These are phyloP conservation scores for Sprattus sprattus DNA, from an alignment of 2,113 vertebrate genomes.

Conservation along the genomic window DNA sequence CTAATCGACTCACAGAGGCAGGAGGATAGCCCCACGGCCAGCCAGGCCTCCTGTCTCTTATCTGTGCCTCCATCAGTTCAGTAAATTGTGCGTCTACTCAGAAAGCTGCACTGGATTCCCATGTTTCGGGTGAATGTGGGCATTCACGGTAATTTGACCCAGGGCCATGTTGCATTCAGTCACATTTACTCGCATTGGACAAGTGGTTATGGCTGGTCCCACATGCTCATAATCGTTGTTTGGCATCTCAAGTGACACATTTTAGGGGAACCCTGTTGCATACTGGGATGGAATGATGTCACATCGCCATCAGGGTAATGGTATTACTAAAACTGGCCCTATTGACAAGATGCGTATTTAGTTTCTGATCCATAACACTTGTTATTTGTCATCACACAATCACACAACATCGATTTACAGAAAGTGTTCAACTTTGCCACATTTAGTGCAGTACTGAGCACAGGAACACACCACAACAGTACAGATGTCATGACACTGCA, in stretches of 20 bases:
- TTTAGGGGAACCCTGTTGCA: neutral
- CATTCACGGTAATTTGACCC: constrained; percentile 20
- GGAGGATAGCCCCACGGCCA: constrained; percentile 28
- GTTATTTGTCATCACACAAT: neutral
- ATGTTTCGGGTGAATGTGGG: neutral
- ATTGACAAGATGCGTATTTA: neutral
- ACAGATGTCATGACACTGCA: too few relatives aligned
- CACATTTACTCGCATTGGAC: neutral
- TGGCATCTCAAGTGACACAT: neutral
- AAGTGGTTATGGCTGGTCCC: neutral
- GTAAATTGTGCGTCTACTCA: constrained; percentile 44
- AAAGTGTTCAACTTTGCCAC: neutral
- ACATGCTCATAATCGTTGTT: neutral
- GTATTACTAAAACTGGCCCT: neutral
- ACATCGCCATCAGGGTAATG: constrained; percentile 8
- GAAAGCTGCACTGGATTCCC: neutral
- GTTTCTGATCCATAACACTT: neutral
- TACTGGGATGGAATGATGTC: neutral
- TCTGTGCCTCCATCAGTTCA: constrained; percentile 24
- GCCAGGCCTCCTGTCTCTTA: neutral
- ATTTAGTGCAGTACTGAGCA: neutral
- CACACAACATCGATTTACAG: neutral
- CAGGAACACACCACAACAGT: neutral
- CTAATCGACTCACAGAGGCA: constrained; percentile 56
- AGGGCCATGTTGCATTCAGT: neutral